Base-by-base conservation (phyloP, 2,113 vertebrate genomes). In the Odontophorus gujanensis region DNA sequence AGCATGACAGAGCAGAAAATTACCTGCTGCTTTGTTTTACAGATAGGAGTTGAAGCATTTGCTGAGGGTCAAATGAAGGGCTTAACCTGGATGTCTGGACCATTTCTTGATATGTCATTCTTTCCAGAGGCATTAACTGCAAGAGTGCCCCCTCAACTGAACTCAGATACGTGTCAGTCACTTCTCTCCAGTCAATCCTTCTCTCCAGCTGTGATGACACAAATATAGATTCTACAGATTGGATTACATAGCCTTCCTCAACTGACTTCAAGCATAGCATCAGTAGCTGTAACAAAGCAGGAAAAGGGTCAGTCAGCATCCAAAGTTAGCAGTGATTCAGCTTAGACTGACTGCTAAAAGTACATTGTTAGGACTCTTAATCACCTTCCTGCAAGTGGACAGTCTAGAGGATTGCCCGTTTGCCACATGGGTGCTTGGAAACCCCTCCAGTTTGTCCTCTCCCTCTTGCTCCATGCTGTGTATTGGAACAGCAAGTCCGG, bases 21-120 rank as follows among this genome's bases (percentile, higher is more conserved):
- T 72, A 84, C 62, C 36, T 50, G 81, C 75, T 86, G 65, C 36
- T 11, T 36, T 81, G 0, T 79, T 93, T 85, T 74, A 77, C 58
- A 85, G 81, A 90, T 4, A 85, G 75, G 67, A 94, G 62, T 4
- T 87, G 58, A 81, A 69, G 74, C 48, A 91, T 95, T 85, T 74
- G 58, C 71, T 77, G 4, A 47, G 78, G 28, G 55, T 93, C 67
- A 87, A 85, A 93, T 7, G 58, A 91, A 87, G 47, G 61, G 72
- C 68, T 85, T 89, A 71, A 66, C 45, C 78, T 92, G 78, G 55
- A 63, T 77, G 63, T 58, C 68, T 80, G 74, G 42, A 36, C 63
- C 63, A 11, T 66, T 67, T 84, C 86, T 81, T 62, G 36, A 74
- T 55, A 50, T 51, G 38, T 76, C 75, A 77, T 67, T 93, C 62